Evolutionary conservation across 2,797 vertebrate genomes (phyloP), one percentile per base, ranked within the genome.

Genomic region (Pantherophis alleghaniensis): DNA sequence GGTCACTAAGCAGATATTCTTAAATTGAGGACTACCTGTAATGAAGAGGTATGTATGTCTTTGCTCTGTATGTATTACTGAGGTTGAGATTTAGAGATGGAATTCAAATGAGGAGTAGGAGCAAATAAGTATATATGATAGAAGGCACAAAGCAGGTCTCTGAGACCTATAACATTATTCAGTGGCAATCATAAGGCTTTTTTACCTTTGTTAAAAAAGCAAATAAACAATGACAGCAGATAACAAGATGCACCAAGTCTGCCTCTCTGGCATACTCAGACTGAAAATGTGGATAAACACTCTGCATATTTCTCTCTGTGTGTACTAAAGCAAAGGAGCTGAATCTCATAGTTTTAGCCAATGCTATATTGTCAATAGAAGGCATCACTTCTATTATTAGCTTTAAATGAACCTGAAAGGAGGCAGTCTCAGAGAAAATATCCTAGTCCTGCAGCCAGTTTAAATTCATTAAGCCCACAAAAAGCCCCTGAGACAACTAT

Each of bases 401-500:
- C 90, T 94, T 94, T 93, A 91, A 0, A 91, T 26, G 7, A 93
- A 93, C 55, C 57, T 79, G 86, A 91, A 26, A 16, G 28, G 4
- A 93, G 63, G 28, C 86, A 92, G 89, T 42, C 63, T 91, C 86
- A 86, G 94, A 24, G 87, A 95, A 93, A 92, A 47, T 0, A 74
- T 89, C 4, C 42, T 0, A 0, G 91, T 57, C n/a, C 37, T 91
- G 20, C 13, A 95, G 89, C 7, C 90, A 88, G 0, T 37, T 32
- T 57, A 86, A 96, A 95, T 95, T 83, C 93, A 93, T 92, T 74
- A 93, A 42, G 51, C 86, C n/a, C 90, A 86, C 7, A 93, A 93
- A 89, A 9, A 95, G 1, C 1, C 22, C 37, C 12, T 60, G 13
- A 88, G 56, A 42, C 51, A 90, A 24, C 12, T 57, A 92, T 42